Percentiles rank a stretch among this genome's conserved stretches.
Evolutionary conservation across 2,888 invertebrate genomes (phyloP).

Genomic region (Agrotis clavis): DNA sequence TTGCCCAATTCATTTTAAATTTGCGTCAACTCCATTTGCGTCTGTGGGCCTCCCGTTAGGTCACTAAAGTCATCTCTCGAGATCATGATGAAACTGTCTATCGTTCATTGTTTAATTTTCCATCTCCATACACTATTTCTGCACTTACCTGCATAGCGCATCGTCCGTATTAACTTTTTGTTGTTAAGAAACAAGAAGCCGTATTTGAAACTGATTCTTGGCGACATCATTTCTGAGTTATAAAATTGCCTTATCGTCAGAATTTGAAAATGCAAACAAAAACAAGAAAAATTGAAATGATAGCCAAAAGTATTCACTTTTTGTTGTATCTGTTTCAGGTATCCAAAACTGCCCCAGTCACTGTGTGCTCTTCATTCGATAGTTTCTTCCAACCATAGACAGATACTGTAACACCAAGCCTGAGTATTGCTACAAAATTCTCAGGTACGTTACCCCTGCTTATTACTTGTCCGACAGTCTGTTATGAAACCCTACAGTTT

Average conservation of each 20-base stretch:
- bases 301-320: not conserved
- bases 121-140: slow-evolving; percentile 18
- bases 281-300: not conserved
- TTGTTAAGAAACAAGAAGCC: slow-evolving; percentile 39
- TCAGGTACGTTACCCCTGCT: slow-evolving; percentile 40
- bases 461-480: not conserved
- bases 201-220: slow-evolving; percentile 23
- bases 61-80: slow-evolving; percentile 69
- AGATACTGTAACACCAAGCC: slow-evolving; percentile 39
- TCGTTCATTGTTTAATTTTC: slow-evolving; percentile 24
- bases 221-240: slow-evolving; percentile 34
- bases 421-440: slow-evolving; percentile 35
- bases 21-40: slow-evolving; percentile 84
- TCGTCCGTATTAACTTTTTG: slow-evolving; percentile 12
- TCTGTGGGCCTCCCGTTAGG: slow-evolving; percentile 70
- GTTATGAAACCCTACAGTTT: slow-evolving; percentile 17
- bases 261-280: not conserved
- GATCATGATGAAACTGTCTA: slow-evolving; percentile 36
- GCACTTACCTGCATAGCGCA: not conserved
- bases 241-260: slow-evolving; percentile 4
- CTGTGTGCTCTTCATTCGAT: slow-evolving; percentile 63
- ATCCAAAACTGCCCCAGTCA: slow-evolving; percentile 50
- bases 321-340: slow-evolving; percentile 49
- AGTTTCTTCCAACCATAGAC: slow-evolving; percentile 61
- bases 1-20: slow-evolving; percentile 82